These are phyloP conservation scores for Herpetotheres cachinnans DNA, from an alignment of 2,113 vertebrate genomes.

Conservation along the genomic window DNA sequence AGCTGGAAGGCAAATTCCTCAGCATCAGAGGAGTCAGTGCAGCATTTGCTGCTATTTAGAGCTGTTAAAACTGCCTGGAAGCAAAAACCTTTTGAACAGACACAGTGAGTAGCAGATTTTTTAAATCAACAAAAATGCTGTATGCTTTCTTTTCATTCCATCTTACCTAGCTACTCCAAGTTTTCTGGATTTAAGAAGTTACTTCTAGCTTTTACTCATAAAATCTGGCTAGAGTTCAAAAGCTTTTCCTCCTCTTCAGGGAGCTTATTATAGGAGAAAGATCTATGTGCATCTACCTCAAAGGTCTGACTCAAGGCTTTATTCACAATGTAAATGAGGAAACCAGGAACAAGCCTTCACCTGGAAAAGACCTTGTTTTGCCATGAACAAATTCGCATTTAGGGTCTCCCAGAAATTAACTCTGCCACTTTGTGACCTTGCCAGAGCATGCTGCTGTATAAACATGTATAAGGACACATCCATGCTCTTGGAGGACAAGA, in stretches of 20 bases:
- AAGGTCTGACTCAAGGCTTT: not conserved
- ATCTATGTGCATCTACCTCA: not conserved
- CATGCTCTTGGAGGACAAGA: not conserved
- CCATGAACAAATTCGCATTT: not conserved
- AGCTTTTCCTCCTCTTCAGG: not conserved
- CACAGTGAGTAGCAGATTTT: not conserved
- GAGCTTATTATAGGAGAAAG: conserved; percentile 4
- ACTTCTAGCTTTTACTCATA: not conserved
- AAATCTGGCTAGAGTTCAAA: conserved; percentile 3
- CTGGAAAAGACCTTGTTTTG: not conserved
- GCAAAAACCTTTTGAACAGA: not conserved
- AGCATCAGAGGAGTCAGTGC: not conserved
- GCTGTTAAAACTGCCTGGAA: not conserved
- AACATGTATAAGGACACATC: not conserved
- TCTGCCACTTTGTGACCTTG: not conserved
- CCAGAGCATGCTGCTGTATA: not conserved
- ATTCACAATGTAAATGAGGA: not conserved
- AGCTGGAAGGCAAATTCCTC: not conserved
- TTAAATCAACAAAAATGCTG: not conserved
- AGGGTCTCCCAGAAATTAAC: not conserved
- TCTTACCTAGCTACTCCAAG: not conserved
- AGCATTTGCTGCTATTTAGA: not conserved
- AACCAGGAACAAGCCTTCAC: not conserved
- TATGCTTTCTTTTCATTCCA: not conserved
- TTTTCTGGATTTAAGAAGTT: not conserved